Conservation (phyloP, 1,140 invertebrate species). For the Megathymus violae region DNA sequence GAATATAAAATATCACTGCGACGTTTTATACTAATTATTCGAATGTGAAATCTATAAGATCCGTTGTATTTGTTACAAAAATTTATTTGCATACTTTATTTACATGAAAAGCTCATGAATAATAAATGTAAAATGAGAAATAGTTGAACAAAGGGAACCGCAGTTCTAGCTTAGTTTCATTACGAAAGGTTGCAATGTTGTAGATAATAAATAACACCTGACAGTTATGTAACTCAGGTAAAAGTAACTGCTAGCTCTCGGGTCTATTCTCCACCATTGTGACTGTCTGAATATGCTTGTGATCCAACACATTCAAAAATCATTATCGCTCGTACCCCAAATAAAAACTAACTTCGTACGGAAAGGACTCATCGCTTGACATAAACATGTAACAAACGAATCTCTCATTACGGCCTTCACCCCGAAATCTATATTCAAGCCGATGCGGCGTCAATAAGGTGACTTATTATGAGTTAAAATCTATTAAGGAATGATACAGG, state of each 20-base stretch:
- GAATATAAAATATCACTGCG: background rate
- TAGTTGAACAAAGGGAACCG: conserved; percentile 10
- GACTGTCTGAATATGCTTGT: conserved; percentile 22
- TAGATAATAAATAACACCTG: conserved; percentile 77
- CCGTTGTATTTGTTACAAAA: background rate
- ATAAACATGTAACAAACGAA: background rate
- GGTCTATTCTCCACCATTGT: conserved; percentile 67
- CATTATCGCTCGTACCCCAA: background rate
- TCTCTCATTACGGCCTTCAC: conserved; percentile 44
- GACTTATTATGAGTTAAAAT: background rate
- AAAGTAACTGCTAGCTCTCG: conserved; percentile 71
- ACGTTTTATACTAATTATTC: background rate
- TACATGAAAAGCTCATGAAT: background rate
- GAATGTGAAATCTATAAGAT: background rate
- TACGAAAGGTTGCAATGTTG: conserved; percentile 74
- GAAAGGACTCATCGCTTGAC: no score
- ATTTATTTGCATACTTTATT: background rate
- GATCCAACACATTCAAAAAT: conserved; percentile 10
- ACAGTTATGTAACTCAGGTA: conserved; percentile 75
- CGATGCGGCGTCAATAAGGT: background rate
- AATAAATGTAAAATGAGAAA: background rate
- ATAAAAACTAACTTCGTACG: background rate
- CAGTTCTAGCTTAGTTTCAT: conserved; percentile 59
- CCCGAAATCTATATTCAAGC: conserved; percentile 52
- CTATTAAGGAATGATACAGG: background rate